Percentiles rank a stretch among this genome's conserved stretches.
These are phyloP conservation scores for Norana najaformis DNA, from an alignment of 2,888 invertebrate genomes.

Conservation along the genomic window DNA sequence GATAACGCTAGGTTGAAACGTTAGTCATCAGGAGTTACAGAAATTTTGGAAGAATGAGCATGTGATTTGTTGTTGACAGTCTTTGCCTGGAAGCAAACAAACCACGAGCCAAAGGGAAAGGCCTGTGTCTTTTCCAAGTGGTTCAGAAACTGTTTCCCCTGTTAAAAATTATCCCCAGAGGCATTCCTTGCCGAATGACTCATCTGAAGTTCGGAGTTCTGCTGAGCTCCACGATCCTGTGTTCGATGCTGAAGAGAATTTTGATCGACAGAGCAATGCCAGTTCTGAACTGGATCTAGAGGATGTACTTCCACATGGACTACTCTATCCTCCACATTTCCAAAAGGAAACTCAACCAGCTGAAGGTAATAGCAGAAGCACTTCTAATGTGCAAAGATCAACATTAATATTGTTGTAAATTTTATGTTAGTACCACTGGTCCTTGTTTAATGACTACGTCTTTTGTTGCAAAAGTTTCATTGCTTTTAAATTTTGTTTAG, in stretches of 20 bases:
- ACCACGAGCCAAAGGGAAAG: background rate
- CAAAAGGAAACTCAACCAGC: background rate
- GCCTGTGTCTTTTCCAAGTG: background rate
- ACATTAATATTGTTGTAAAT: background rate
- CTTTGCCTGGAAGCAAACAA: background rate
- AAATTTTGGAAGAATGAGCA: background rate
- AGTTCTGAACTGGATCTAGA: constrained; percentile 42
- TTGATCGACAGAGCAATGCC: constrained; percentile 20
- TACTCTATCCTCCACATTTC: constrained; percentile 22
- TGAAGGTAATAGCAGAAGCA: background rate
- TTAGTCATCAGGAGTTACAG: background rate
- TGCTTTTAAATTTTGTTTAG: background rate
- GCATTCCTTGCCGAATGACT: background rate
- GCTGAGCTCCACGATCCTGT: background rate
- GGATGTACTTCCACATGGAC: constrained; percentile 39
- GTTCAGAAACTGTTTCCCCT: background rate
- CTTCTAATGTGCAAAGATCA: no score
- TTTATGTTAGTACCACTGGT: background rate
- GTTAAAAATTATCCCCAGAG: background rate
- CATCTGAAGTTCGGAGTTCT: background rate
- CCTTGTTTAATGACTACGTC: background rate
- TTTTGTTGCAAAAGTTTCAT: background rate
- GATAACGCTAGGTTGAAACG: background rate
- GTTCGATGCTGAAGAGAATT: background rate
- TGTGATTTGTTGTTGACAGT: background rate